Base-by-base conservation (phyloP, 1,140 invertebrate genomes). In the Scylla paramamosain region DNA sequence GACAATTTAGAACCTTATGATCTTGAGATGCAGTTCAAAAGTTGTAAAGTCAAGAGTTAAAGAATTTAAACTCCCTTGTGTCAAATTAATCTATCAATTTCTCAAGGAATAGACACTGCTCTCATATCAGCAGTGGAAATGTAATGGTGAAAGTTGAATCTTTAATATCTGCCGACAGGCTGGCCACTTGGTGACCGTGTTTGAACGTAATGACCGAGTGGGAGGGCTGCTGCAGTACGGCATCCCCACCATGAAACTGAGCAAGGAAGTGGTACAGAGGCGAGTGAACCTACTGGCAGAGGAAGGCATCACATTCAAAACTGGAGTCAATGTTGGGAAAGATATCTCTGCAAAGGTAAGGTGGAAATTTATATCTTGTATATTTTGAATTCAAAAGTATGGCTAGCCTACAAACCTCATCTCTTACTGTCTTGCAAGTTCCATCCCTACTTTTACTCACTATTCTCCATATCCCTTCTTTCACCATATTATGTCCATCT, bases 221-320 rank as follows among this genome's bases (percentile, higher is more conserved):
- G 99, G 99, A 94, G 99, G 99, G 0, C 97, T 99, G 7, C 97
- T 99, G 14, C 98, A 99, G 96, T 99, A 99, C 97, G 99, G 99
- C 91, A 99, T 99, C 96, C 99, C 99, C 48, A 99, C 99, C 0
- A 99, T 99, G 99, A 99, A 99, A 97, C 97, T 99, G 0, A 98
- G 98, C 95, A 99, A 99, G 97, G 98, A 98, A 96, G 98, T 99
- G 94, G 99, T 99, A 1, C 98, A 99, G 96, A 97, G 99, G 59
- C 97, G 99, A 96, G 98, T 99, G 4, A 98, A 98, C 96, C 97
- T 99, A 39, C 97, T 99, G 97, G 97, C 98, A 88, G 98, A 98
- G 16, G 99, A 99, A 97, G 99, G 99, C 12, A 98, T 99, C 87
- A 97, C 97, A 32, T 99, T 99, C 97, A 98, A 98, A 96, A 98